Base-by-base conservation (phyloP, 2,888 invertebrate species). In the Amiota communis region DNA sequence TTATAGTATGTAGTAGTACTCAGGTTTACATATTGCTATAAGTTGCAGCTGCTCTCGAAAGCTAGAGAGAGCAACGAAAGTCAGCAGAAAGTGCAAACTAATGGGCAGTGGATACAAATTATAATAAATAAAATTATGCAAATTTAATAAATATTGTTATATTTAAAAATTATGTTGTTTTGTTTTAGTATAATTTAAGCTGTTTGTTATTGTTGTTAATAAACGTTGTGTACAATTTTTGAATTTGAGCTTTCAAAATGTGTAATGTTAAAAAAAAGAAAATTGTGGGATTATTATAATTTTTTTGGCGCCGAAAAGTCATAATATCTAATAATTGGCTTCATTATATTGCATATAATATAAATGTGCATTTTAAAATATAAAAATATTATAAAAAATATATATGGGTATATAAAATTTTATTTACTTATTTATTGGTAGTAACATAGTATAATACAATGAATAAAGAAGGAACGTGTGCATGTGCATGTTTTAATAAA, bases 1-100 rank as follows among this genome's bases (percentile, higher is more conserved):
- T 36, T 36, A 36, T 6, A 36, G 23, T 23, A 23, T 1, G 1
- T n/a, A n/a, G n/a, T n/a, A n/a, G n/a, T n/a, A n/a, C n/a, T 2
- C 6, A 6, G 6, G 6, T 36, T 2, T 36, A 36, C 2, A 2
- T 36, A 20, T 10, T n/a, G n/a, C n/a, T 59, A 11, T 59, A 20
- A 73, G 65, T 74, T 70, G 59, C 51, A 67, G 36, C 13, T 68
- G 53, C 68, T 36, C 57, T 20, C 51, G 23, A 70, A 67, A 57
- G 17, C 17, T 13, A 15, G 59, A 9, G 20, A 20, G 20, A 8
- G 59, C 59, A 36, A 36, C 36, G 12, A 59, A 59, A 53, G 20
- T 10, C 61, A 61, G 63, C 78, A 77, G 78, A 76, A 78, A 78
- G 74, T 72, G 73, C 71, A 72, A 51, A 71, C 74, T 75, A 75